phyloP scores from a whole-genome alignment of 2,113 vertebrate species.

The Hippopotamus amphibius region DNA sequence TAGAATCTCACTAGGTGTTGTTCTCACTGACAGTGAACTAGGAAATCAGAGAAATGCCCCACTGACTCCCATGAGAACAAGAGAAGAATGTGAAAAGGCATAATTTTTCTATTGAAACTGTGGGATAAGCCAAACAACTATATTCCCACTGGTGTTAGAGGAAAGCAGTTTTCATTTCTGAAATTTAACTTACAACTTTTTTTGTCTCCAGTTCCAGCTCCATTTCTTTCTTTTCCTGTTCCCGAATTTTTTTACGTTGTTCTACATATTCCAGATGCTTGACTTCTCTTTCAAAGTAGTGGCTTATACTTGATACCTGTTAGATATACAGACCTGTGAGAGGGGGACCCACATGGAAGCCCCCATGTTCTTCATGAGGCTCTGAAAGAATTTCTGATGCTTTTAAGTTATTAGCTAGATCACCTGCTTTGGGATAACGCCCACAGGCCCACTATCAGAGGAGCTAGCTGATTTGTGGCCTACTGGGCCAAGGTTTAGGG shows the following conservation, averaged over 20 bases:
- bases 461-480: neutral
- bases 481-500: neutral
- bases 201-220: slow-evolving; percentile 81
- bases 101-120: neutral
- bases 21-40: neutral
- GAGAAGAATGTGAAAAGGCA: neutral
- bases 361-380: neutral
- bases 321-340: slow-evolving; percentile 53
- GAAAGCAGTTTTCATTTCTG: neutral
- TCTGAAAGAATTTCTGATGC: neutral
- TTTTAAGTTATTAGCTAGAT: neutral
- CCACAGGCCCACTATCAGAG: neutral
- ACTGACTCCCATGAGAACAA: neutral
- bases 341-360: neutral
- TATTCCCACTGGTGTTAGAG: neutral
- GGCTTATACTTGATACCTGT: slow-evolving; percentile 85
- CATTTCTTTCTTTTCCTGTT: slow-evolving; percentile 79
- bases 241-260: slow-evolving; percentile 82
- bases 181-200: slow-evolving; percentile 86
- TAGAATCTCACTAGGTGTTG: neutral
- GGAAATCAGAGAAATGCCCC: neutral
- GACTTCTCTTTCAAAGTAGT: slow-evolving; percentile 92
- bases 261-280: slow-evolving; percentile 88
- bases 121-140: neutral
- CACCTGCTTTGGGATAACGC: neutral